Percentiles rank a stretch among this genome's conserved stretches.
phyloP scores from a whole-genome alignment of 2,113 vertebrate genomes.

The Cyanoramphus novaezelandiae region DNA sequence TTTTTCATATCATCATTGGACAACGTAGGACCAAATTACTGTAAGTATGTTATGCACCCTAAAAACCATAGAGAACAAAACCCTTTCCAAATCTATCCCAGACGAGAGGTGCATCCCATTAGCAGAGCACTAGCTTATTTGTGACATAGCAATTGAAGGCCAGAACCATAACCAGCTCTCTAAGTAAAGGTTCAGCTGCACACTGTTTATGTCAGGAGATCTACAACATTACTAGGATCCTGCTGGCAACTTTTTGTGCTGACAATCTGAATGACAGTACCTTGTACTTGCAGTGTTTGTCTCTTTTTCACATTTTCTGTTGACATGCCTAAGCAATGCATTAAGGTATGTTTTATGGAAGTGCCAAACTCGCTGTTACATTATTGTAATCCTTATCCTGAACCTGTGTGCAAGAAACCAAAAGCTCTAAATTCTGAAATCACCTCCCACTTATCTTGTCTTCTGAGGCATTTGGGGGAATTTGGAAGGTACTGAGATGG shows the following conservation, averaged over 20 bases:
- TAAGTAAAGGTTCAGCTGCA: background rate
- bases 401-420: background rate
- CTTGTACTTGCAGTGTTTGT: background rate
- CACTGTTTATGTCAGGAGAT: background rate
- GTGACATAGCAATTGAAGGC: background rate
- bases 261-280: background rate
- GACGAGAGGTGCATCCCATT: background rate
- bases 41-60: background rate
- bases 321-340: background rate
- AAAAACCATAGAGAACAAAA: background rate
- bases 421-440: background rate
- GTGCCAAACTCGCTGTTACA: background rate
- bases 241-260: background rate
- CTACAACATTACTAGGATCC: background rate
- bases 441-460: background rate
- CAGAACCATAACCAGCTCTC: background rate
- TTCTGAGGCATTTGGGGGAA: background rate
- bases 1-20: background rate
- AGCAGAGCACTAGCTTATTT: background rate
- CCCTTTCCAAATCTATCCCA: background rate
- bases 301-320: background rate
- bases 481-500: background rate
- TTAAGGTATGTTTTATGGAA: background rate
- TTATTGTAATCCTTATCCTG: background rate
- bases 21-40: background rate